These are phyloP conservation scores for Alectoris magna DNA, from an alignment of 2,797 vertebrate genomes.

Conservation along the genomic window DNA sequence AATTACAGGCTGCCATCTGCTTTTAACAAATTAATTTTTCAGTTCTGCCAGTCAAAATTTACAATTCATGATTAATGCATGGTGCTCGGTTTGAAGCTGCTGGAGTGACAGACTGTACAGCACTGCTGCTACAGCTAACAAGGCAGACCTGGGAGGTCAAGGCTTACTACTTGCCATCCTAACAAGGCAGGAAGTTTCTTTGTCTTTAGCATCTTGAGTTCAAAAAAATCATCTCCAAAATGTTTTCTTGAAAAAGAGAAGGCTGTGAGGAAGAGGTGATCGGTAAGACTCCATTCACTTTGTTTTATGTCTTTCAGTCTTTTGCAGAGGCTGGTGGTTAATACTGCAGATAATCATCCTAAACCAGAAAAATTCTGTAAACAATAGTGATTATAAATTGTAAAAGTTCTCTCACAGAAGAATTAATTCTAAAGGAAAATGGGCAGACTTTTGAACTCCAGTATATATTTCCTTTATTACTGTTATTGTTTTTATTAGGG, in stretches of 20 bases:
- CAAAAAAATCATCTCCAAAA: neutral
- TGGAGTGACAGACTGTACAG: slow-evolving; percentile 22
- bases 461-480: neutral
- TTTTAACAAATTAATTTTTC: slow-evolving; percentile 12
- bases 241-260: neutral
- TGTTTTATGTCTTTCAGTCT: neutral
- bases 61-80: neutral
- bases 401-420: neutral
- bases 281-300: neutral
- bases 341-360: neutral
- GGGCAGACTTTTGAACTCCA: neutral
- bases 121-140: neutral
- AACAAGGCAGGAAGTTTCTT: neutral
- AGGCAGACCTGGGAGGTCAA: neutral
- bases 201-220: neutral
- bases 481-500: neutral
- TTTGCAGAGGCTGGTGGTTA: neutral
- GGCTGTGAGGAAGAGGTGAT: neutral
- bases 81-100: slow-evolving; percentile 43
- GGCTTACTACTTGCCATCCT: neutral
- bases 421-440: neutral
- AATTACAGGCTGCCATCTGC: slow-evolving; percentile 24
- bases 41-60: slow-evolving; percentile 21
- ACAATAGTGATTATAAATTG: neutral
- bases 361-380: neutral